A percentile compares a stretch with the other conserved stretches of the same genome.
These are phyloP conservation scores for Acanthornis magna DNA, from an alignment of 2,797 vertebrate species.

Conservation along the genomic window DNA sequence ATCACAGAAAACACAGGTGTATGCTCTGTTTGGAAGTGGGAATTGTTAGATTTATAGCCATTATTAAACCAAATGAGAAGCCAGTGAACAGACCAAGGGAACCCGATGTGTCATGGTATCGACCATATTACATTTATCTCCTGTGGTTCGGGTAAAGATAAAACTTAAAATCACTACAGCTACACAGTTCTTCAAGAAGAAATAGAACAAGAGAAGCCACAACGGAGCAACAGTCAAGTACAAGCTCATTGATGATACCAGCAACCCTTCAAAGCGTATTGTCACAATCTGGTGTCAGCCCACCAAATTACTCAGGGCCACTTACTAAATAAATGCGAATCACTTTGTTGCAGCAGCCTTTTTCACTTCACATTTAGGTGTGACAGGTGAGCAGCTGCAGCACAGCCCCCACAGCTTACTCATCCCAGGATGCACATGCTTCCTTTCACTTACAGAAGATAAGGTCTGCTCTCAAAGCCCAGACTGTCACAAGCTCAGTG, in stretches of 20 bases:
- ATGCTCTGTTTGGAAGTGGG: background rate
- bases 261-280: background rate
- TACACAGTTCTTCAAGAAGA: background rate
- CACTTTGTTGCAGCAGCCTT: background rate
- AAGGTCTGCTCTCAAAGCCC: background rate
- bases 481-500: background rate
- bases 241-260: background rate
- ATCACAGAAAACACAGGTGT: background rate
- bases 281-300: background rate
- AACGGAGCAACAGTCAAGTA: background rate
- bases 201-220: background rate
- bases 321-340: background rate
- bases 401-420: background rate
- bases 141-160: background rate
- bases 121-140: rapidly evolving
- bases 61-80: background rate
- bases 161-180: background rate
- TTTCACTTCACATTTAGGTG: background rate
- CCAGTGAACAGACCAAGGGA: background rate
- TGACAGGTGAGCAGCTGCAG: background rate
- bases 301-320: background rate
- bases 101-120: rapidly evolving
- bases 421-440: rapidly evolving
- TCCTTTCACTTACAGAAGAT: background rate
- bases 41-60: background rate